These are phyloP conservation scores for Acanthosepion esculentum DNA, from an alignment of 2,888 invertebrate species.

Conservation along the genomic window DNA sequence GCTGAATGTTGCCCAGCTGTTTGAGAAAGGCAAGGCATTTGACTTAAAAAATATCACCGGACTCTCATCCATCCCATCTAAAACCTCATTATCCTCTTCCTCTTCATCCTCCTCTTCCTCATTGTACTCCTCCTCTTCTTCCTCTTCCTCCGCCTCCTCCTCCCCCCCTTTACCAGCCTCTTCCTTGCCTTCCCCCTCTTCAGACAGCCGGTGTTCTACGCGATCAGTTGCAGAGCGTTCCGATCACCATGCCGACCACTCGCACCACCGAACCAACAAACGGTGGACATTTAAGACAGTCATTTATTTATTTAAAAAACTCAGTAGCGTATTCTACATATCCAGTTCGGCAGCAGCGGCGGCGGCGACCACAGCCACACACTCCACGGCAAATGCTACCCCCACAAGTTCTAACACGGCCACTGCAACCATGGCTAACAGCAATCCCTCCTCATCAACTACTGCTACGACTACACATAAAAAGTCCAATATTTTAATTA, in stretches of 20 bases:
- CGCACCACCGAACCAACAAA: constrained; percentile 15
- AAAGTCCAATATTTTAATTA: constrained; percentile 46
- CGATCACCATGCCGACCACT: constrained; percentile 39
- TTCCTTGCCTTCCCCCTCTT: constrained; percentile 35
- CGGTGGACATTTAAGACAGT: constrained; percentile 41
- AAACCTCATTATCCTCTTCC: neutral
- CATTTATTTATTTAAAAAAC: constrained; percentile 47
- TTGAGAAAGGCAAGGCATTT: constrained; percentile 77
- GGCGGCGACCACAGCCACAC: neutral
- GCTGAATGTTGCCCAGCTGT: constrained; percentile 80
- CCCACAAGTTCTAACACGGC: neutral
- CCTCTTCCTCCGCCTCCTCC: neutral
- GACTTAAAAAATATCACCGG: constrained; percentile 73
- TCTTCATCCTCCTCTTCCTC: neutral
- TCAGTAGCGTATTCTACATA: constrained; percentile 36
- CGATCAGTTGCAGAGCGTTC: constrained; percentile 36
- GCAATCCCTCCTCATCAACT: neutral
- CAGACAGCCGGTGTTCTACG: constrained; percentile 24
- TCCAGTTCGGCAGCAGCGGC: neutral
- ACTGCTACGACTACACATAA: constrained; percentile 16
- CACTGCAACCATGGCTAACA: neutral
- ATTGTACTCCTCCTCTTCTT: neutral
- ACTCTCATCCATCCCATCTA: constrained; percentile 49
- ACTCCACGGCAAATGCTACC: neutral
- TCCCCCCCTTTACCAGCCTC: neutral